These are phyloP conservation scores for Drosophila santomea DNA, from an alignment of 1,140 invertebrate species.

Conservation along the genomic window DNA sequence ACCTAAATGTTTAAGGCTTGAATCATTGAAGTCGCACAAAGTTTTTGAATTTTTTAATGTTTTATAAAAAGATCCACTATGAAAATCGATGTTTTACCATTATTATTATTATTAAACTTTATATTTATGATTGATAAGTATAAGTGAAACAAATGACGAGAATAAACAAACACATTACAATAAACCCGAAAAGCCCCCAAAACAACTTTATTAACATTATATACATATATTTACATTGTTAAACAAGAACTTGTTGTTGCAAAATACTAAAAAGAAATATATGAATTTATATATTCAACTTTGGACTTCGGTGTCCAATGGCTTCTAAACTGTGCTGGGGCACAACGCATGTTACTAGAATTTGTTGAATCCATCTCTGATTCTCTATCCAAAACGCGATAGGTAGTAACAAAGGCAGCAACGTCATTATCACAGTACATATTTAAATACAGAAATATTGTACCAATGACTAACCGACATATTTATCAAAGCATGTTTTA, in stretches of 20 bases:
- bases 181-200: slow-evolving; percentile 41
- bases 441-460: slow-evolving; percentile 32
- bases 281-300: slow-evolving; percentile 3
- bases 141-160: slow-evolving; percentile 75
- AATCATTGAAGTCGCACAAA: slow-evolving; percentile 56
- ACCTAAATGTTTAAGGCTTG: slow-evolving; percentile 16
- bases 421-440: slow-evolving; percentile 11
- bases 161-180: slow-evolving; percentile 78
- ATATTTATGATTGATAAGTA: slow-evolving; percentile 80
- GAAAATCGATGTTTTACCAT: slow-evolving; percentile 67
- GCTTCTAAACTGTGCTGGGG: slow-evolving; percentile 37
- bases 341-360: slow-evolving; percentile 28
- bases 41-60: slow-evolving; percentile 70
- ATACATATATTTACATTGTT: slow-evolving; percentile 39
- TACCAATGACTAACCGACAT: slow-evolving; percentile 36
- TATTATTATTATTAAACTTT: slow-evolving; percentile 77
- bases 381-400: not conserved
- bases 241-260: slow-evolving; percentile 19
- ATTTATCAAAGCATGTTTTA: slow-evolving; percentile 51
- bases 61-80: slow-evolving; percentile 64
- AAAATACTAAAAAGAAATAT: slow-evolving; percentile 1
- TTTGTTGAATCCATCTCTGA: slow-evolving; percentile 6
- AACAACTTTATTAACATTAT: slow-evolving; percentile 38
- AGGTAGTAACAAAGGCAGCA: not conserved
- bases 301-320: slow-evolving; percentile 29